These are phyloP conservation scores for Pionites leucogaster DNA, from an alignment of 2,113 vertebrate species.

Conservation along the genomic window DNA sequence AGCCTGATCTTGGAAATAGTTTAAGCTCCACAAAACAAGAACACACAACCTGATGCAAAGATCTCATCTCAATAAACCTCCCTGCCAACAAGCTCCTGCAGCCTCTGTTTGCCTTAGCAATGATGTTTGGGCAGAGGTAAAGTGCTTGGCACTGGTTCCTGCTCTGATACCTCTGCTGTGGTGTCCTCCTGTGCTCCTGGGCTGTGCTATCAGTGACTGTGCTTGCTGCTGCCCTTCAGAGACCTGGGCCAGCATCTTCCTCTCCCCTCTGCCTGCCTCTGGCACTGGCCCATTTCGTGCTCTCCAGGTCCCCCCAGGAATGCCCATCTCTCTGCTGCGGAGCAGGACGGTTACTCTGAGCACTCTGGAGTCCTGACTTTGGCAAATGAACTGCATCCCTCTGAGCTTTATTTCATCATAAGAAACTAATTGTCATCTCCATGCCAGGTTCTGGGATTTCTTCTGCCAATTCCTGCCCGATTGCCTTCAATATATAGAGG, in stretches of 20 bases:
- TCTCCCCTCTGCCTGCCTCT: neutral
- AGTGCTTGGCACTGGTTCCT: neutral
- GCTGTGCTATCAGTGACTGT: fast-evolving
- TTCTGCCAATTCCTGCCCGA: neutral
- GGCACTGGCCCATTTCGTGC: neutral
- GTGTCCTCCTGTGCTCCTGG: neutral
- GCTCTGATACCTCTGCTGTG: neutral
- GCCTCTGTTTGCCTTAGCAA: neutral
- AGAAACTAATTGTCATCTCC: neutral
- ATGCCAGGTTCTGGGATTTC: neutral
- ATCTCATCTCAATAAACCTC: conserved; percentile 15
- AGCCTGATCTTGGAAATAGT: neutral
- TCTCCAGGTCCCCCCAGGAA: neutral
- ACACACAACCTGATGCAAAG: neutral
- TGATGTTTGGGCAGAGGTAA: neutral
- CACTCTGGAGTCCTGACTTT: neutral
- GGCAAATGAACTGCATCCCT: neutral
- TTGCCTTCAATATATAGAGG: neutral
- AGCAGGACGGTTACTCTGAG: neutral
- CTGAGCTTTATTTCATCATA: neutral
- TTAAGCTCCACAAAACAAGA: conserved; percentile 30
- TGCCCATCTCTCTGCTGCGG: neutral
- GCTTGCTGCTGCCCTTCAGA: neutral
- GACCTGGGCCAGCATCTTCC: neutral
- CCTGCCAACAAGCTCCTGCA: neutral